These are phyloP conservation scores for Drosophila nannoptera DNA, from an alignment of 1,140 invertebrate genomes.

Conservation along the genomic window DNA sequence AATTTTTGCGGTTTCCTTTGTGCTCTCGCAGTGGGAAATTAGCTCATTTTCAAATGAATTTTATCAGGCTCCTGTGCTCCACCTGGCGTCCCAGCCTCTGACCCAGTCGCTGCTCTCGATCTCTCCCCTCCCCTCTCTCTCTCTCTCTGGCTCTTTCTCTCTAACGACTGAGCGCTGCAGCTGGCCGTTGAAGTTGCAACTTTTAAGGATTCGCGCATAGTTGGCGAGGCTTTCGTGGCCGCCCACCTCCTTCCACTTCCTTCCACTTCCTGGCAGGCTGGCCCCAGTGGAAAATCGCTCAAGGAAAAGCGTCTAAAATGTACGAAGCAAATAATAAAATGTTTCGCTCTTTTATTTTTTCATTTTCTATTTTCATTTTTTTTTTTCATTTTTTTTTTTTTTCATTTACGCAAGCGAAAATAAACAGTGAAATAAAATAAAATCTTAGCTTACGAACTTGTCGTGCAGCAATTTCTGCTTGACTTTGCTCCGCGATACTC, in stretches of 20 bases:
- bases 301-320: conserved; percentile 11
- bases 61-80: neutral
- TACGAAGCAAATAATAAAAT: conserved; percentile 16
- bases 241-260: neutral
- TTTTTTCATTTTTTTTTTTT: neutral
- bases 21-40: neutral
- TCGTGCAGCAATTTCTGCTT: conserved; percentile 30
- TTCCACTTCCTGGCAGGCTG: neutral
- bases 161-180: neutral
- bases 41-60: neutral
- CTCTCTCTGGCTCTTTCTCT: no score
- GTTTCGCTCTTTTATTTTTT: neutral
- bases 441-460: conserved; percentile 49
- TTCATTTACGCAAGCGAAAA: neutral
- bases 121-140: no score
- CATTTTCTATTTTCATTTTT: conserved; percentile 7
- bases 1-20: neutral
- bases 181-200: neutral
- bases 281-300: conserved; percentile 27
- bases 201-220: neutral
- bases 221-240: neutral
- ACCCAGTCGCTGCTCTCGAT: neutral
- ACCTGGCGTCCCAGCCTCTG: neutral
- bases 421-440: neutral
- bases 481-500: neutral